Evolutionary conservation across 2,888 invertebrate genomes (phyloP), one percentile per base, ranked within the genome.

Genomic region (Eurytoma californica): DNA sequence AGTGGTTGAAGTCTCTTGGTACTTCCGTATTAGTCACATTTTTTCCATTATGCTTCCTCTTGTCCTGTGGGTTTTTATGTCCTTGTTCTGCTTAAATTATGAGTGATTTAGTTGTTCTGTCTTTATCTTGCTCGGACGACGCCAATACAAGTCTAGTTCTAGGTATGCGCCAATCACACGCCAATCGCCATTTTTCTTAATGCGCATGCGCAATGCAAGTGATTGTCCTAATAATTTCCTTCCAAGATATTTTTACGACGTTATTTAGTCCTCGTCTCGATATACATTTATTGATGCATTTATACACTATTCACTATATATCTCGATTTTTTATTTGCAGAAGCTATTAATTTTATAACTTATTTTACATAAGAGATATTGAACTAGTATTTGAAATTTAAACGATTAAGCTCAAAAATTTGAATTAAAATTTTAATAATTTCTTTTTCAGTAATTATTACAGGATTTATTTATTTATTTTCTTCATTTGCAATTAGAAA

Each of bases 181-280:
- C 68, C 69, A 61, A 28, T 51, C 61, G 76, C 69, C 63, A 76
- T 76, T 30, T 69, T 66, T 61, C 28, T 61, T 0, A 16, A 9
- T 18, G 76, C 55, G 76, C 57, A 9, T 70, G 76, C 69, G 69
- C 57, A 24, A 1, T 53, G 13, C 0, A 20, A 18, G n/a, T 30
- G n/a, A 24, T 57, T 18, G 39, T 55, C 39, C 24, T 58, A 20
- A 20, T 18, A 18, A 63, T 51, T 39, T 55, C 55, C 14, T 20
- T 39, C 3, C 3, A 14, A 72, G 72, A 3, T 58, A 20, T 30
- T 73, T 65, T 73, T 57, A n/a, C 20, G 73, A 66, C 14, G 73
- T 51, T 47, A 65, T 73, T 73, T 73, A 30, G 4, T 65, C 39
- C 55, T 39, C 18, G 9, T 63, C 55, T 39, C 18, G 9, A 55